Percentiles rank a stretch among this genome's conserved stretches.
Conservation (phyloP, 2,888 invertebrate species). For the Sceliomorpha sp. region DNA sequence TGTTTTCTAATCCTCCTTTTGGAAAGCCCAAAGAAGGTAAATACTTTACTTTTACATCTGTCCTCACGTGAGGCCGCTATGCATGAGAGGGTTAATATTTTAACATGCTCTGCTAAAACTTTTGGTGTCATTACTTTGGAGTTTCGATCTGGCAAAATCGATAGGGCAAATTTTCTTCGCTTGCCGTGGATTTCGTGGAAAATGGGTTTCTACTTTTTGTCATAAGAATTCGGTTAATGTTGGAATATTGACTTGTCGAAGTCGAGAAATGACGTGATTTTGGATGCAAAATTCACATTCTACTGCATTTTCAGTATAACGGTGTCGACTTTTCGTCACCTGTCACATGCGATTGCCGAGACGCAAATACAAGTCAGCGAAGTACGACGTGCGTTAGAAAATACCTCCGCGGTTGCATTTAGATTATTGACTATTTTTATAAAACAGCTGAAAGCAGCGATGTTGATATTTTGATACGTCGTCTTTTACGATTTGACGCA, state of each 20-base stretch:
- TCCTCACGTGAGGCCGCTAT: too few relatives aligned
- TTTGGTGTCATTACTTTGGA: too few relatives aligned
- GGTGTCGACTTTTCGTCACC: slow-evolving; percentile 49
- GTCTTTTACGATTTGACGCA: too few relatives aligned
- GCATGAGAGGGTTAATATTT: too few relatives aligned
- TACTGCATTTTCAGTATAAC: slow-evolving; percentile 36
- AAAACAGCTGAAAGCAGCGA: slow-evolving; percentile 9
- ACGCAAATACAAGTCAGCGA: slow-evolving; percentile 42
- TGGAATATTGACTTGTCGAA: slow-evolving; percentile 28
- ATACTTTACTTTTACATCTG: too few relatives aligned
- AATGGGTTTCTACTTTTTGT: slow-evolving; percentile 2
- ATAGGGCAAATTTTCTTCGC: too few relatives aligned
- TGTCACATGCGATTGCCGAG: slow-evolving; percentile 45
- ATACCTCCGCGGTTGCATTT: slow-evolving; percentile 15
- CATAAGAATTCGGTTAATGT: slow-evolving; percentile 33
- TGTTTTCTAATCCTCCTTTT: too few relatives aligned
- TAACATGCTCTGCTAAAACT: too few relatives aligned
- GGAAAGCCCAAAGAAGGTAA: too few relatives aligned
- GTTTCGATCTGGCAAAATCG: too few relatives aligned
- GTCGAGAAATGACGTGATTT: slow-evolving; percentile 35
- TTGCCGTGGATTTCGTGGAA: too few relatives aligned
- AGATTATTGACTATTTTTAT: slow-evolving; percentile 28
- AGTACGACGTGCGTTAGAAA: slow-evolving; percentile 32
- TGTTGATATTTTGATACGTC: too few relatives aligned
- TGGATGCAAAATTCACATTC: slow-evolving; percentile 39